Evolutionary conservation across 2,113 vertebrate species (phyloP).

Genomic region (Trachemys scripta): DNA sequence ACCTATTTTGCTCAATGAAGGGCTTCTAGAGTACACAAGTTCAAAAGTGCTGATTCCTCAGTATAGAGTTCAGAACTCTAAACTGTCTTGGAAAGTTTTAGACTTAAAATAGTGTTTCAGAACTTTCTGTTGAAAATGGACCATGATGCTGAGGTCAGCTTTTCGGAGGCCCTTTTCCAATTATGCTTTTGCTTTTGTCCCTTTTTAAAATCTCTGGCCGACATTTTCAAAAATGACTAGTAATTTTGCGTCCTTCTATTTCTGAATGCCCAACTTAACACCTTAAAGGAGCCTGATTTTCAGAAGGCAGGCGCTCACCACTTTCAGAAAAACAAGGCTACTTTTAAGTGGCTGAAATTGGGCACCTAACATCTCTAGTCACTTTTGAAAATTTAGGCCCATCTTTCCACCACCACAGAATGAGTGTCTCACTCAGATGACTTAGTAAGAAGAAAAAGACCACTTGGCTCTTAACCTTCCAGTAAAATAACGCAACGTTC

Average conservation of each 20-base stretch:
- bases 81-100: background rate
- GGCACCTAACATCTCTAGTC: background rate
- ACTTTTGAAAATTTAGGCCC: background rate
- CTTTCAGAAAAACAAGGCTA: background rate
- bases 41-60: fast-evolving
- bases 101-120: background rate
- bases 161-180: background rate
- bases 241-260: background rate
- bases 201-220: background rate
- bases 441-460: background rate
- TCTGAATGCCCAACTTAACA: fast-evolving
- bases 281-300: fast-evolving
- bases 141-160: background rate
- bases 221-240: fast-evolving
- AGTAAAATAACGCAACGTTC: conserved; percentile 39
- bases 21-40: background rate
- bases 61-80: background rate
- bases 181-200: background rate
- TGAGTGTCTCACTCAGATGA: background rate
- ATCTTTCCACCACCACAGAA: background rate
- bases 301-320: background rate
- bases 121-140: background rate
- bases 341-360: fast-evolving
- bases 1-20: fast-evolving
- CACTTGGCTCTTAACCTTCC: conserved; percentile 38